Percentiles rank a stretch among this genome's conserved stretches.
phyloP scores from a whole-genome alignment of 2,113 vertebrate species.

The Mungos mungo region DNA sequence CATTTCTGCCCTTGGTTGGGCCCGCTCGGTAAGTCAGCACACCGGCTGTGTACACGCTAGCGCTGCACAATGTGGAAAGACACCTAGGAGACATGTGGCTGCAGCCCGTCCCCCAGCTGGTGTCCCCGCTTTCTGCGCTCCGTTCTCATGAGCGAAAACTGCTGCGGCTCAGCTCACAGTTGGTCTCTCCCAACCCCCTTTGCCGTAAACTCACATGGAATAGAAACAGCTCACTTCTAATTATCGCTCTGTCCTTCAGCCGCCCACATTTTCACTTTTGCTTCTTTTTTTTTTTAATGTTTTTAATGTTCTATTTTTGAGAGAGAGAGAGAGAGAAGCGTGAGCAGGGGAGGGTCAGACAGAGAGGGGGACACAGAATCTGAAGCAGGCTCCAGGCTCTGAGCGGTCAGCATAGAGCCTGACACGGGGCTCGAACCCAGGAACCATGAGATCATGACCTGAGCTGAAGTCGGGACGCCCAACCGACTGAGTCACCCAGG shows the following conservation, averaged over 20 bases:
- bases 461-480: too few relatives aligned
- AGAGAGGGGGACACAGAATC: too few relatives aligned
- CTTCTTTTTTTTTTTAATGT: neutral
- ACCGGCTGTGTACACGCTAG: neutral
- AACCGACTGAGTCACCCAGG: too few relatives aligned
- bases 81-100: neutral
- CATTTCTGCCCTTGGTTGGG: neutral
- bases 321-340: too few relatives aligned
- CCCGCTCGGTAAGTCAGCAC: neutral
- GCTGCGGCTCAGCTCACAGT: neutral
- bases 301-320: too few relatives aligned
- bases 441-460: too few relatives aligned
- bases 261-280: neutral
- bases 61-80: neutral
- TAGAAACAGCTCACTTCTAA: neutral
- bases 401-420: too few relatives aligned
- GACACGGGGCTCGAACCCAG: too few relatives aligned
- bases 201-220: neutral
- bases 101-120: neutral
- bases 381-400: too few relatives aligned
- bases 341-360: too few relatives aligned
- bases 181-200: neutral
- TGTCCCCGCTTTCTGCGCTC: neutral
- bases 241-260: neutral
- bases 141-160: neutral